Evolutionary conservation across 2,797 vertebrate genomes (phyloP).

Genomic region (Hipposideros larvatus): DNA sequence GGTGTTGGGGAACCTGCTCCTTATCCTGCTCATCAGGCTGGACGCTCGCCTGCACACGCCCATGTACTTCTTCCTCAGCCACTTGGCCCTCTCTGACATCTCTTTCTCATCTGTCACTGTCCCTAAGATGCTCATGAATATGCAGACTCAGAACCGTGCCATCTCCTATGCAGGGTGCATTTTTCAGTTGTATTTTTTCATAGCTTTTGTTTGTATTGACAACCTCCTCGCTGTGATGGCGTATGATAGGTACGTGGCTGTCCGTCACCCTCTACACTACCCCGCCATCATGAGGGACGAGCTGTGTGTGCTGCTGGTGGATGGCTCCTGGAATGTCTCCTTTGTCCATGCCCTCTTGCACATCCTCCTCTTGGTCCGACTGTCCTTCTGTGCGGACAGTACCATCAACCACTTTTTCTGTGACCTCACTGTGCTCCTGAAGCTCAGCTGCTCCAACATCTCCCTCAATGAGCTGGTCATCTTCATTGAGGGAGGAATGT

Average conservation of each 20-base stretch:
- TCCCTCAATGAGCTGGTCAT: constrained; percentile 66
- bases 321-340: background rate
- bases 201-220: background rate
- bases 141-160: background rate
- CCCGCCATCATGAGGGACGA: background rate
- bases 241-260: background rate
- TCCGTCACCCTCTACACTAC: constrained; percentile 3
- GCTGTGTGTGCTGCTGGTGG: background rate
- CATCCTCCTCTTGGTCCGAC: background rate
- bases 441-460: constrained; percentile 49
- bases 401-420: constrained; percentile 75
- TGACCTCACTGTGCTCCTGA: constrained; percentile 64
- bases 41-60: background rate
- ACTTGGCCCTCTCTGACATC: background rate
- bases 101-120: background rate
- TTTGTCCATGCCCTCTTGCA: background rate
- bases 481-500: constrained; percentile 33
- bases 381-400: constrained; percentile 68
- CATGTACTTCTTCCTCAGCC: background rate
- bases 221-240: background rate
- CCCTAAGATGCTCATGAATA: background rate
- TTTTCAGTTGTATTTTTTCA: background rate
- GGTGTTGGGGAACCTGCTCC: too few species aligned
- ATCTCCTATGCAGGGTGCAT: background rate
- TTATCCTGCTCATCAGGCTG: too few species aligned